A percentile compares a stretch with the other conserved stretches of the same genome.
These are phyloP conservation scores for Colletes collaris DNA, from an alignment of 2,888 invertebrate species.

Conservation along the genomic window DNA sequence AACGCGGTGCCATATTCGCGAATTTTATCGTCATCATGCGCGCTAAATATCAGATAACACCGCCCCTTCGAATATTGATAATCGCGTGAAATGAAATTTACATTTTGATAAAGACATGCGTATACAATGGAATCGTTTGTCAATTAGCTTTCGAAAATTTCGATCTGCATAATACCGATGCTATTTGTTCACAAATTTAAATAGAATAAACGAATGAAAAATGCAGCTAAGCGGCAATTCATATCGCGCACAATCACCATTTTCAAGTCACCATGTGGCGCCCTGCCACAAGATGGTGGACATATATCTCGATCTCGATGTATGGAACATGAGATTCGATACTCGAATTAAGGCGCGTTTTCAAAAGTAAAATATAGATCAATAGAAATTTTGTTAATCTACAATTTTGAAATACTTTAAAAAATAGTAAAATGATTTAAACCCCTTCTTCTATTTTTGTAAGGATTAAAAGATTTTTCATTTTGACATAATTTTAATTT, in stretches of 20 bases:
- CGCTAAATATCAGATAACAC: neutral
- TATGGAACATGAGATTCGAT: no score
- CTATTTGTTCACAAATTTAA: neutral
- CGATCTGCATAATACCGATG: no score
- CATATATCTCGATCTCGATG: no score
- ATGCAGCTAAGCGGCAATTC: neutral
- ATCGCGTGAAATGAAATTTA: neutral
- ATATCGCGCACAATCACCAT: slow-evolving; percentile 9
- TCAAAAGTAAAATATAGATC: neutral
- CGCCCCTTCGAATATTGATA: neutral
- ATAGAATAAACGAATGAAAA: neutral
- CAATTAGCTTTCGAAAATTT: neutral
- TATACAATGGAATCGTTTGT: neutral
- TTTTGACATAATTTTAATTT: no score
- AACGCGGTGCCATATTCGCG: slow-evolving; percentile 43
- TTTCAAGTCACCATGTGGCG: neutral
- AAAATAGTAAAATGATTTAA: no score
- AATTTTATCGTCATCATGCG: slow-evolving; percentile 1
- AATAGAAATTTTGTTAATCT: no score
- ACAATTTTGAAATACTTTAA: no score
- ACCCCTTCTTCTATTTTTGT: no score
- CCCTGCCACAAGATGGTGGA: neutral
- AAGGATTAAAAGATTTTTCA: no score
- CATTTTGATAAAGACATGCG: no score
- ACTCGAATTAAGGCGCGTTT: neutral